Evolutionary conservation across 2,888 invertebrate species (phyloP).

Genomic region (Phorcus lineatus): DNA sequence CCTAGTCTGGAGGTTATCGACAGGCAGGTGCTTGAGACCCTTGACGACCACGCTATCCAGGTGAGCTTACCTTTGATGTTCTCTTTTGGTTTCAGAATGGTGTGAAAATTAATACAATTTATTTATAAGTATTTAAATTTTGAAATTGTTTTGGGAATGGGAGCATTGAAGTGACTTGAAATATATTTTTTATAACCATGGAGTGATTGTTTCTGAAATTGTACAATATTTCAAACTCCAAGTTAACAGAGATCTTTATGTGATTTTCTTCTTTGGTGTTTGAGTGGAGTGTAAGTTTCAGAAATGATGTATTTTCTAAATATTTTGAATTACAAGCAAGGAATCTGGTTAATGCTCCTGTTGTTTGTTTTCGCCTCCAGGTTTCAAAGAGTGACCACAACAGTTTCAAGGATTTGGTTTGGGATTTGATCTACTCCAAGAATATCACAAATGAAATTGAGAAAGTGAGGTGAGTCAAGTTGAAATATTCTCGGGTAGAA

Average conservation of each 20-base stretch:
- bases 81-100: background rate
- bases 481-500: background rate
- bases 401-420: conserved; percentile 74
- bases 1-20: conserved; percentile 72
- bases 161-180: no score
- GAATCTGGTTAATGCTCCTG: background rate
- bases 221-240: no score
- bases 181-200: no score
- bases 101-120: no score
- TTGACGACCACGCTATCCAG: conserved; percentile 75
- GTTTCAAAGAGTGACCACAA: conserved; percentile 74
- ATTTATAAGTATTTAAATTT: background rate
- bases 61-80: conserved; percentile 43
- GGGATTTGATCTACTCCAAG: conserved; percentile 75
- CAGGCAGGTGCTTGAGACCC: conserved; percentile 69
- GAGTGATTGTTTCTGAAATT: no score
- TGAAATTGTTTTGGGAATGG: no score
- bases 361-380: conserved; percentile 45
- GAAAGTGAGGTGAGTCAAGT: conserved; percentile 72
- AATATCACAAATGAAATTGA: conserved; percentile 75
- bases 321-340: no score
- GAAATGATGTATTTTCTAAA: no score
- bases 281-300: no score
- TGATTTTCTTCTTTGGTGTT: no score
- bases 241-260: no score